Percentiles rank a stretch among this genome's conserved stretches.
These are phyloP conservation scores for Peromyscus attwateri DNA, from an alignment of 2,797 vertebrate species.

Conservation along the genomic window DNA sequence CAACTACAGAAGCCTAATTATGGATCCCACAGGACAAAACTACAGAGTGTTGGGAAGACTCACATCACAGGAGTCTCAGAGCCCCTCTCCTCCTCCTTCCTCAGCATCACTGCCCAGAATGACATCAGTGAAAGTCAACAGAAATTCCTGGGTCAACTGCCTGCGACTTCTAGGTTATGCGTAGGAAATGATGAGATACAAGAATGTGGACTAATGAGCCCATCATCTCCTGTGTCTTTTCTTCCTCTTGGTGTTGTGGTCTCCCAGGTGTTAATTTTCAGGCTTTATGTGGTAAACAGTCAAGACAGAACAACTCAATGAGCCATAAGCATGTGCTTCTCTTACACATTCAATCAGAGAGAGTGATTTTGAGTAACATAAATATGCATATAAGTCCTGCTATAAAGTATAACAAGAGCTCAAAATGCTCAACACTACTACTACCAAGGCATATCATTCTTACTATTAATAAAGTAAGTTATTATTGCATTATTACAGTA, in stretches of 20 bases:
- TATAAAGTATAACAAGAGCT: not conserved
- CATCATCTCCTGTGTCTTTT: not conserved
- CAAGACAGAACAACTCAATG: not conserved
- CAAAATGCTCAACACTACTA: not conserved
- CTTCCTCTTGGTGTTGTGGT: not conserved
- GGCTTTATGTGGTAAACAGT: conserved; percentile 46
- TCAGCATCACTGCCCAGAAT: not conserved
- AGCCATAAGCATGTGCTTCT: not conserved
- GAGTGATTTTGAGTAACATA: conserved; percentile 4
- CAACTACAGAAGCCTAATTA: conserved; percentile 76
- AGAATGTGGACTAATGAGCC: not conserved
- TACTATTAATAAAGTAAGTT: not conserved
- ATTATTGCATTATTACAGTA: not conserved
- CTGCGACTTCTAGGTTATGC: not conserved
- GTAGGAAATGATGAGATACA: not conserved
- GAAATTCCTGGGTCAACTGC: not conserved
- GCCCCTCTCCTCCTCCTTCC: not conserved
- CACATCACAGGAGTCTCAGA: not conserved
- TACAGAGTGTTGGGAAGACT: conserved; percentile 64
- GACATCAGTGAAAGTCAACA: conserved; percentile 21
- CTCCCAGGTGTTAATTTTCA: conserved; percentile 4
- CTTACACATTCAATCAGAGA: conserved; percentile 19
- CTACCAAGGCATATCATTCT: not conserved
- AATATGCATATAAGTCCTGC: not conserved
- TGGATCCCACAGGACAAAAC: conserved; percentile 42